Evolutionary conservation across 2,888 invertebrate species (phyloP).

Genomic region (Zygogramma bicolorata): DNA sequence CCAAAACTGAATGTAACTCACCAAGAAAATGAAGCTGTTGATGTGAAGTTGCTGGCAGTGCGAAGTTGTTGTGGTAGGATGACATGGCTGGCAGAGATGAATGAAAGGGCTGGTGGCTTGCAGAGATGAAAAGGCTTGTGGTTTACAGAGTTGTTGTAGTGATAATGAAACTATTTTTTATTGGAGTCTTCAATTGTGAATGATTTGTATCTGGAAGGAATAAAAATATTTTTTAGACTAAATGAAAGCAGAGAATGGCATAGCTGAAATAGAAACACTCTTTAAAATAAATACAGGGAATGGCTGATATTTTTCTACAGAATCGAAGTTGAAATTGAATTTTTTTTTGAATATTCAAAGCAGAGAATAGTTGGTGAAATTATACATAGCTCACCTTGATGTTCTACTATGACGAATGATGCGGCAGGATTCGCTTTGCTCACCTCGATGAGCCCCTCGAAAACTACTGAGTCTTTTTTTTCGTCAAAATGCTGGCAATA

Average conservation of each 20-base stretch:
- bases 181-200: too few relatives aligned
- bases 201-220: background rate
- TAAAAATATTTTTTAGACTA: background rate
- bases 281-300: background rate
- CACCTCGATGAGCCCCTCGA: background rate
- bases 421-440: background rate
- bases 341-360: background rate
- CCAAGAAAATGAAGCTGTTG: too few relatives aligned
- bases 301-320: background rate
- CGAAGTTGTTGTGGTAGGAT: too few relatives aligned
- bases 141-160: too few relatives aligned
- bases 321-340: background rate
- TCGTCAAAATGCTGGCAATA: background rate
- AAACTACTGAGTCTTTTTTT: background rate
- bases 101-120: too few relatives aligned
- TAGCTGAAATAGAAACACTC: background rate
- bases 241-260: background rate
- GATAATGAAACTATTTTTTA: too few relatives aligned
- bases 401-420: background rate
- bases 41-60: too few relatives aligned
- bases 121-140: too few relatives aligned
- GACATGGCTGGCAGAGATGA: too few relatives aligned
- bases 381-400: background rate
- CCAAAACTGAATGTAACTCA: too few relatives aligned
- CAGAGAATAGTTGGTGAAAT: background rate